These are phyloP conservation scores for Xestia sexstrigata DNA, from an alignment of 2,888 invertebrate species.

Conservation along the genomic window DNA sequence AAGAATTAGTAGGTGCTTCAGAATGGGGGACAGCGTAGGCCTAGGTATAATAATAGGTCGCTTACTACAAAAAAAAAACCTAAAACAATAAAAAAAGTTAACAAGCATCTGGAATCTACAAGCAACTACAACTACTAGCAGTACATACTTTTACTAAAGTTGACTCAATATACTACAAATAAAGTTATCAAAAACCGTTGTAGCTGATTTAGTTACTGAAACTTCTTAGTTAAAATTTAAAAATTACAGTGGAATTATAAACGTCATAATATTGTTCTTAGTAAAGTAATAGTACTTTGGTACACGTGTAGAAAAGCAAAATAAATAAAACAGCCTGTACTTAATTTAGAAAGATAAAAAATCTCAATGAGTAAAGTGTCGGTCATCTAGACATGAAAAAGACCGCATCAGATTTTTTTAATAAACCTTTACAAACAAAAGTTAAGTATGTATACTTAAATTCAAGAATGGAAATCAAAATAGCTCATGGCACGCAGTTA, in stretches of 20 bases:
- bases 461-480: slow-evolving; percentile 7
- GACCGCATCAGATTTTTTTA: not conserved
- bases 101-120: too few species aligned
- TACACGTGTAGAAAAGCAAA: not conserved
- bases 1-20: too few species aligned
- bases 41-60: too few species aligned
- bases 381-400: not conserved
- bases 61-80: too few species aligned
- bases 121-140: not conserved
- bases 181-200: too few species aligned
- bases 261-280: too few species aligned
- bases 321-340: not conserved
- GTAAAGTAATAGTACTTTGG: too few species aligned
- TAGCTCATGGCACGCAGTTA: not conserved
- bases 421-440: slow-evolving; percentile 33
- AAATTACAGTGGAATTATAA: too few species aligned
- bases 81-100: too few species aligned
- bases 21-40: too few species aligned
- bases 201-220: not conserved
- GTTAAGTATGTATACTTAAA: not conserved
- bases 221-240: not conserved
- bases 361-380: not conserved
- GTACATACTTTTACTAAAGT: not conserved
- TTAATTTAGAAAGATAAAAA: not conserved
- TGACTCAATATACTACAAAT: not conserved